phyloP scores from a whole-genome alignment of 2,888 invertebrate genomes.

The Pachymerium ferrugineum region DNA sequence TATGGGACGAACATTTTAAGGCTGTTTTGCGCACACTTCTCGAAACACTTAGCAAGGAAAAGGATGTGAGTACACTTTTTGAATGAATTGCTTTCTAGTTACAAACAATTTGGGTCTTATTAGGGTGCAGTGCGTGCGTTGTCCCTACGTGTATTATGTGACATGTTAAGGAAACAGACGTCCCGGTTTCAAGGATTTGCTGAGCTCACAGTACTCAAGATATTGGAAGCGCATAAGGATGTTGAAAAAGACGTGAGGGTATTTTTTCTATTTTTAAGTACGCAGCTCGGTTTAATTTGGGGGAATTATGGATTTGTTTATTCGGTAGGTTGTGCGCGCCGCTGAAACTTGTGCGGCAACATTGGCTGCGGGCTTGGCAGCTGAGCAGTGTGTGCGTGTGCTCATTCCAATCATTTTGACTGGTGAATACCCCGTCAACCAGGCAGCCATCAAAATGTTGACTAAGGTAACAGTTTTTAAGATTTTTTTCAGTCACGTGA shows the following conservation, averaged over 20 bases:
- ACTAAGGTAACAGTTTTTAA: constrained; percentile 48
- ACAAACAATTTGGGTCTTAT: neutral
- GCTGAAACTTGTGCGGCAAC: constrained; percentile 77
- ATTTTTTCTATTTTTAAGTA: constrained; percentile 32
- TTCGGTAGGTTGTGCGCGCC: constrained; percentile 63
- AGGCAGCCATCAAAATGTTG: constrained; percentile 88
- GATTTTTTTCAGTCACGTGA: neutral
- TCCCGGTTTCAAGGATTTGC: constrained; percentile 78
- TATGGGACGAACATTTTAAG: constrained; percentile 56
- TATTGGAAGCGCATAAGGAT: constrained; percentile 75
- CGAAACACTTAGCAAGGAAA: constrained; percentile 45
- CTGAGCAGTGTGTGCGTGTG: constrained; percentile 68
- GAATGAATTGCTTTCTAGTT: neutral
- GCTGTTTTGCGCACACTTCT: constrained; percentile 48
- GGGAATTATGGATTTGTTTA: neutral
- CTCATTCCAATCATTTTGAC: constrained; percentile 81
- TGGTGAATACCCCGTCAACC: constrained; percentile 76
- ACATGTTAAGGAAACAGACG: constrained; percentile 34
- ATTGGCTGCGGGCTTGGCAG: constrained; percentile 73
- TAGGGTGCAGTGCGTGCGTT: constrained; percentile 34
- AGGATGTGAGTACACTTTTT: constrained; percentile 35
- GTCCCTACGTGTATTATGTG: constrained; percentile 33
- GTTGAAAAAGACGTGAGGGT: constrained; percentile 50
- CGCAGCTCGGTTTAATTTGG: too few species aligned
- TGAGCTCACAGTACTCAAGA: constrained; percentile 81